A percentile compares a stretch with the other conserved stretches of the same genome.
Conservation (phyloP, 2,888 invertebrate species). For the Drosophila koepferae region DNA sequence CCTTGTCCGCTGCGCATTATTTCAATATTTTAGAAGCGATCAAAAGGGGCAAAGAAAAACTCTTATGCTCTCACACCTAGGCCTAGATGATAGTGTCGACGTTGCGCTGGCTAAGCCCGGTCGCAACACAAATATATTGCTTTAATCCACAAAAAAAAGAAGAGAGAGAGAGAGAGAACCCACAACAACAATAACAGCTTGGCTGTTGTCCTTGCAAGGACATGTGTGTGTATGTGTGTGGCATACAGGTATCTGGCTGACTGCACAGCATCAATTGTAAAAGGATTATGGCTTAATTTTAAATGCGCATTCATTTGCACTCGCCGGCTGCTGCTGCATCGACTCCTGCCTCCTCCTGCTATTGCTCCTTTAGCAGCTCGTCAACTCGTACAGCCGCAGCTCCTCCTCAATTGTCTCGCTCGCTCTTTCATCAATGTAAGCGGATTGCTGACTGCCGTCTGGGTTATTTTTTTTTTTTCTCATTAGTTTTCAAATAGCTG, state of each 20-base stretch:
- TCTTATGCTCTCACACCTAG: constrained; percentile 51
- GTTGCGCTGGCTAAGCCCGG: constrained; percentile 46
- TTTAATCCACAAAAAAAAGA: constrained; percentile 21
- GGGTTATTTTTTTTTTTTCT: constrained; percentile 40
- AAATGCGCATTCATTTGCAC: constrained; percentile 80
- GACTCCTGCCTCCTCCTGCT: constrained; percentile 3
- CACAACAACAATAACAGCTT: constrained; percentile 29
- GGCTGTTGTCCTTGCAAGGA: constrained; percentile 54
- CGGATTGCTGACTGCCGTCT: constrained; percentile 70
- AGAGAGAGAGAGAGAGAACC: background rate
- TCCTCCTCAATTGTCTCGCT: background rate
- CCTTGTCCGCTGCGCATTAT: background rate
- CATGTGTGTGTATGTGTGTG: constrained; percentile 29
- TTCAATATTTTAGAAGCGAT: background rate
- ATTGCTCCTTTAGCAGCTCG: constrained; percentile 1
- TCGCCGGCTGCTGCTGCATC: constrained; percentile 25
- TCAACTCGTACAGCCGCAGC: background rate
- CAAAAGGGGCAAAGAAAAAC: constrained; percentile 18
- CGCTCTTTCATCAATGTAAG: constrained; percentile 60
- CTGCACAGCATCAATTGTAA: constrained; percentile 81
- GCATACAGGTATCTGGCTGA: constrained; percentile 68
- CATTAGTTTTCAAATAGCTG: constrained; percentile 80
- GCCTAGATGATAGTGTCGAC: constrained; percentile 22
- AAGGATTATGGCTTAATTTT: constrained; percentile 82
- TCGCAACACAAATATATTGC: constrained; percentile 69